phyloP scores from a whole-genome alignment of 2,797 vertebrate species.

The Coilia nasus region DNA sequence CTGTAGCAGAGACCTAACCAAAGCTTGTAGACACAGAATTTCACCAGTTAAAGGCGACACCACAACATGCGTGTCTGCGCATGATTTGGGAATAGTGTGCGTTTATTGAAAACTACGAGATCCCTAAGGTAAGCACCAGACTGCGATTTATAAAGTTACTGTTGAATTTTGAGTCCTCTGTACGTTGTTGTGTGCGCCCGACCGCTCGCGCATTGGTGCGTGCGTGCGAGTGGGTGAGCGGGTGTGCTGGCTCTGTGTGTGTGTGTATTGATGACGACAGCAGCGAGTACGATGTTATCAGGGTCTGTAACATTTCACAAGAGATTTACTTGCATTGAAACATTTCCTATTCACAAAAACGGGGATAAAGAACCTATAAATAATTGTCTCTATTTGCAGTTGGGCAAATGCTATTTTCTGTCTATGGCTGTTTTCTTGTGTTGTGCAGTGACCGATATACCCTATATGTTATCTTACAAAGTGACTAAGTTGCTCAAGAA shows the following conservation, averaged over 20 bases:
- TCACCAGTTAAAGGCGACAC: slow-evolving; percentile 28
- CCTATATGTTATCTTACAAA: background rate
- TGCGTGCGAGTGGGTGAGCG: slow-evolving; percentile 23
- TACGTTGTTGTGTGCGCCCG: background rate
- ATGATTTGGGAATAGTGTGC: slow-evolving; percentile 40
- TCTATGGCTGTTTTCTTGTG: background rate
- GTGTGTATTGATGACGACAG: slow-evolving; percentile 55
- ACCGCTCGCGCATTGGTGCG: background rate
- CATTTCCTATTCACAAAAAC: background rate
- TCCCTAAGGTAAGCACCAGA: slow-evolving; percentile 69
- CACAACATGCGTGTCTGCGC: slow-evolving; percentile 36
- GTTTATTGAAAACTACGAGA: slow-evolving; percentile 42
- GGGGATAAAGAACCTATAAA: background rate
- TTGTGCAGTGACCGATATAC: background rate
- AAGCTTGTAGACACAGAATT: slow-evolving; percentile 45
- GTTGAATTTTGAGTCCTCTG: slow-evolving; percentile 25
- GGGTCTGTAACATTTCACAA: slow-evolving; percentile 40
- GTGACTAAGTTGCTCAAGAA: background rate
- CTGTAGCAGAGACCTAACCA: slow-evolving; percentile 56
- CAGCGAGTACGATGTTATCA: slow-evolving; percentile 42
- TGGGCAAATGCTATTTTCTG: no score
- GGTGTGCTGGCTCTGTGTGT: slow-evolving; percentile 27
- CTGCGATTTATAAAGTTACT: background rate
- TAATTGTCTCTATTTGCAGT: background rate
- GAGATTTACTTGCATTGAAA: background rate